A percentile compares a stretch with the other conserved stretches of the same genome.
Evolutionary conservation across 1,140 invertebrate genomes (phyloP).

Genomic region (Macrobrachium rosenbergii): DNA sequence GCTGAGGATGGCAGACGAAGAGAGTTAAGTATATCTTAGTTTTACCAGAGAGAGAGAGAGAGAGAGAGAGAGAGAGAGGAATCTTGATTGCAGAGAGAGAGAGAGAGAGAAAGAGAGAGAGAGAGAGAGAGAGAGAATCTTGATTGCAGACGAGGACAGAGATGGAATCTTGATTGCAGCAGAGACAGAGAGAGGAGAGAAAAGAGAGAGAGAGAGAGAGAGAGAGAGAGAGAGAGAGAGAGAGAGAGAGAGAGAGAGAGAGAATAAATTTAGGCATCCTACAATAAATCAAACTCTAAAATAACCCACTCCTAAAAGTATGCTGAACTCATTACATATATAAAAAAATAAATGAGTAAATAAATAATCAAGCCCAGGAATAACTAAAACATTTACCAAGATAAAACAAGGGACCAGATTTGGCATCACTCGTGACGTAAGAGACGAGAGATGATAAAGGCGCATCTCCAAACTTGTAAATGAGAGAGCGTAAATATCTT

Average conservation of each 20-base stretch:
- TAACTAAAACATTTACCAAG: no score
- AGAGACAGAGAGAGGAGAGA: not conserved
- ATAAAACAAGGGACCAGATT: no score
- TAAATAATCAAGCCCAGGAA: no score
- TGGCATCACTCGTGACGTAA: no score
- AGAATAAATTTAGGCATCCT: not conserved
- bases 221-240: not conserved
- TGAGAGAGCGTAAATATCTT: no score
- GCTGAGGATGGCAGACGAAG: not conserved
- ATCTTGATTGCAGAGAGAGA: not conserved
- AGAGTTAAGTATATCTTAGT: no score
- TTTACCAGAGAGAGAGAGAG: not conserved
- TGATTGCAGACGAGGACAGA: not conserved
- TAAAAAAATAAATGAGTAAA: no score
- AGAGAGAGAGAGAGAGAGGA: conserved; percentile 21
- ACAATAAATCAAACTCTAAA: no score
- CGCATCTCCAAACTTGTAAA: no score
- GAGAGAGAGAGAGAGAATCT: conserved; percentile 5
- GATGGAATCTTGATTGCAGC: not conserved
- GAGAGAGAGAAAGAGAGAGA: conserved; percentile 1
- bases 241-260: not conserved
- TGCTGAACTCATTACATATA: no score
- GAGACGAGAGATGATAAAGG: no score
- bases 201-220: not conserved
- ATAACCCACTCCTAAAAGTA: no score